These are phyloP conservation scores for Mechanitis messenoides DNA, from an alignment of 2,888 invertebrate genomes.

Conservation along the genomic window DNA sequence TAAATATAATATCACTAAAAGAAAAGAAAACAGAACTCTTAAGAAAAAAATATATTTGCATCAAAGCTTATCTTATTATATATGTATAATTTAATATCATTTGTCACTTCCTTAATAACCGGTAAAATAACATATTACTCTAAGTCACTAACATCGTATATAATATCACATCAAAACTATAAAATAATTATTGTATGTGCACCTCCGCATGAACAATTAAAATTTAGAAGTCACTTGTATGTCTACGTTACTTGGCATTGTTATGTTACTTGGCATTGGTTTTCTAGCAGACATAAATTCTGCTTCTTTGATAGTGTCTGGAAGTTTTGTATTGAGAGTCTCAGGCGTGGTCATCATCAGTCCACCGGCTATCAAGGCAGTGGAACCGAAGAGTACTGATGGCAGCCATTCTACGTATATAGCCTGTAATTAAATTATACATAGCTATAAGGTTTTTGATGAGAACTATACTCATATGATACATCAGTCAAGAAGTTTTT, in stretches of 20 bases:
- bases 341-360: conserved; percentile 79
- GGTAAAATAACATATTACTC: background rate
- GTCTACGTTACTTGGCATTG: background rate
- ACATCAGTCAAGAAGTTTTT: no score
- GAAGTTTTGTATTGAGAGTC: conserved; percentile 76
- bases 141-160: no score
- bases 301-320: conserved; percentile 79
- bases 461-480: no score
- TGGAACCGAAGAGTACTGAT: conserved; percentile 75
- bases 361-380: conserved; percentile 74
- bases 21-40: no score
- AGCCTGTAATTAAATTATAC: conserved; percentile 47
- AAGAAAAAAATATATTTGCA: conserved; percentile 2
- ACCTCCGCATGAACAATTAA: conserved; percentile 7
- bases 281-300: conserved; percentile 48
- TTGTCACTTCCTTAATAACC: conserved; percentile 1
- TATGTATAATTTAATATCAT: background rate
- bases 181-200: background rate
- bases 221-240: conserved; percentile 17
- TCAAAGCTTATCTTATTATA: background rate
- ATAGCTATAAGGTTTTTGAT: background rate
- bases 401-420: conserved; percentile 73
- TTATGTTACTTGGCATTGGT: background rate
- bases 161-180: background rate
- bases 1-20: no score